phyloP scores from a whole-genome alignment of 2,797 vertebrate genomes.

The Coregonus sp. region DNA sequence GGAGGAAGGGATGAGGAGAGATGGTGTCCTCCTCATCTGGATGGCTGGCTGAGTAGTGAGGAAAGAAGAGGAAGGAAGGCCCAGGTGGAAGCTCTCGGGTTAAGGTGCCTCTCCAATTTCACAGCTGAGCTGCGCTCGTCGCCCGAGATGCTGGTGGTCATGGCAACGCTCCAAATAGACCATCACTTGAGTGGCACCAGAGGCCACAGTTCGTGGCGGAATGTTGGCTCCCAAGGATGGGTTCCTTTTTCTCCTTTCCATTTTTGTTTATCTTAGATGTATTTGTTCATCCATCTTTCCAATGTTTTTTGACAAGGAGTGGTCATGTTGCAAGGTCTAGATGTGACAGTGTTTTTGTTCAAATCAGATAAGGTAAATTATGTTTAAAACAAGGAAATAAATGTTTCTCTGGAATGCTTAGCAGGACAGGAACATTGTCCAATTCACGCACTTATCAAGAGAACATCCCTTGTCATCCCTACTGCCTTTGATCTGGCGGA shows the following conservation, averaged over 20 bases:
- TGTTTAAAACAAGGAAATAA: neutral
- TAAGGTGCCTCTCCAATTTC: conserved; percentile 72
- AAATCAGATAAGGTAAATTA: conserved; percentile 37
- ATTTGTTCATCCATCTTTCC: conserved; percentile 65
- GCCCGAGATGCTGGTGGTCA: conserved; percentile 52
- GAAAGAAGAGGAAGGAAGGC: conserved; percentile 44
- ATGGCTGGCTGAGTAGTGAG: conserved; percentile 64
- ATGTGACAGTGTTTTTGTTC: conserved; percentile 31
- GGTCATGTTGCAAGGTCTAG: conserved; percentile 46
- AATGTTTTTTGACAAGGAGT: conserved; percentile 60
- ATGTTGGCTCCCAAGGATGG: conserved; percentile 36
- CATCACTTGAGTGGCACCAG: conserved; percentile 63
- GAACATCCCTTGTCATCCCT: too few relatives aligned
- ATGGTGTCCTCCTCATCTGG: conserved; percentile 64
- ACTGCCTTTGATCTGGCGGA: too few relatives aligned
- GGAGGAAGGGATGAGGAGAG: conserved; percentile 28
- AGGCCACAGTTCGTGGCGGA: conserved; percentile 56
- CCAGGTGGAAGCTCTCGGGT: conserved; percentile 55
- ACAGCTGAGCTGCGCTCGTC: conserved; percentile 67
- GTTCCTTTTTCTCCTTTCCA: conserved; percentile 39
- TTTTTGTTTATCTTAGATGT: conserved; percentile 31
- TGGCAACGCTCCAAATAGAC: conserved; percentile 50
- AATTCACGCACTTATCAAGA: too few relatives aligned
- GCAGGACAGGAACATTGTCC: too few relatives aligned
- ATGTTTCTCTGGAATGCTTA: neutral